Evolutionary conservation across 2,797 vertebrate species (phyloP), one percentile per base, ranked within the genome.

Genomic region (Sparidentex hasta): DNA sequence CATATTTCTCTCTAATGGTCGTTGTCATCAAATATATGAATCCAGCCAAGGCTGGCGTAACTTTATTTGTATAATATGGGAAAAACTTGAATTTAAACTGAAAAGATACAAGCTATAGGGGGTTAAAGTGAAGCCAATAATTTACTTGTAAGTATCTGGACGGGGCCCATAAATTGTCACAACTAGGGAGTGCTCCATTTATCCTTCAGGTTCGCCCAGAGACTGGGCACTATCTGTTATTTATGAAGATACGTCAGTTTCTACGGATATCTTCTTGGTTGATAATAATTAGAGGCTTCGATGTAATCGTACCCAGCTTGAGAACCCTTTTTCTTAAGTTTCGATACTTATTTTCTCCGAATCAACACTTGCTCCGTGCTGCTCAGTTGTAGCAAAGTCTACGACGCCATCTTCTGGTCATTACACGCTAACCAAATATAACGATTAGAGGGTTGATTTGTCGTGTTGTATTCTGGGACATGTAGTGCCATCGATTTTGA

Each of bases 391-490:
- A 21, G 2, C 1, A 12, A 76, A 55, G 80, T 56, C 79, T 81
- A 71, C 25, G 17, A 1, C 57, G 82, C 88, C 93, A 91, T 89
- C 92, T 83, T 76, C 84, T 87, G 93, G 88, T 16, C 8, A 7
- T 0, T 58, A 11, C 0, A 6, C 3, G 2, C 7, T 4, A 63
- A 65, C 64, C 17, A 13, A n/a, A 18, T 7, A 1, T 2, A 17
- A 17, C 0, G 9, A 2, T 9, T 3, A 55, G 11, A 5, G 3
- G 0, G 43, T 12, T 41, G 6, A 14, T 12, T n/a, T 52, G 1
- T 5, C 17, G 48, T 47, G 44, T 43, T 85, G 88, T 67, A 61
- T 87, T 77, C 20, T 91, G 94, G 94, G 91, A 90, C 79, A 66
- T 81, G 80, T 18, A 83, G 88, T 93, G 7, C 7, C 0, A 14